These are phyloP conservation scores for Chlorodrepanis virens DNA, from an alignment of 2,113 vertebrate species.

Conservation along the genomic window DNA sequence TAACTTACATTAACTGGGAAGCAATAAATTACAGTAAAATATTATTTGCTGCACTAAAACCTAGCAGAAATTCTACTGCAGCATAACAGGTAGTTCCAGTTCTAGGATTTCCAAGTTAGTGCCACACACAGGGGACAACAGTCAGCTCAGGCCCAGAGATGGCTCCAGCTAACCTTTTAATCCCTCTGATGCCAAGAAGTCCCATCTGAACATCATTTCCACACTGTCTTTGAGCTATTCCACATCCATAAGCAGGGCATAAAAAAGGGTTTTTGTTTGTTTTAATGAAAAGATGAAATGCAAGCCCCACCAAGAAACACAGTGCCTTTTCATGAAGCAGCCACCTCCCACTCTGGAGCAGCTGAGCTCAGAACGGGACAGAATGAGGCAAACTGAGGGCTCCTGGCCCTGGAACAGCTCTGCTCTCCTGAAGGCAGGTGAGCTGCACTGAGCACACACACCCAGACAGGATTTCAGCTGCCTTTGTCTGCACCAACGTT, in stretches of 20 bases:
- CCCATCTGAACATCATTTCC: background rate
- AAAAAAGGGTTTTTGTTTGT: background rate
- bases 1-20: conserved; percentile 10
- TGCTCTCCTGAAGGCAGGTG: background rate
- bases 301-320: background rate
- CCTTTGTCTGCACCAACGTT: background rate
- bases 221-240: background rate
- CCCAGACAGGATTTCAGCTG: too few species aligned
- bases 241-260: background rate
- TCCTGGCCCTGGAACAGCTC: rapidly evolving
- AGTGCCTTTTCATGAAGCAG: rapidly evolving
- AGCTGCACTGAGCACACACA: background rate
- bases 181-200: background rate
- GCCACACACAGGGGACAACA: background rate
- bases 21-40: background rate
- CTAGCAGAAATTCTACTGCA: background rate
- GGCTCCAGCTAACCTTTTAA: background rate
- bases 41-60: background rate
- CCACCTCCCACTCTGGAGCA: rapidly evolving
- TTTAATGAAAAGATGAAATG: background rate
- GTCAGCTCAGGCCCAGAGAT: background rate
- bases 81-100: background rate
- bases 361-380: background rate
- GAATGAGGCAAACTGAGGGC: rapidly evolving
- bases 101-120: background rate